Evolutionary conservation across 2,113 vertebrate genomes (phyloP).

Genomic region (Puma concolor): DNA sequence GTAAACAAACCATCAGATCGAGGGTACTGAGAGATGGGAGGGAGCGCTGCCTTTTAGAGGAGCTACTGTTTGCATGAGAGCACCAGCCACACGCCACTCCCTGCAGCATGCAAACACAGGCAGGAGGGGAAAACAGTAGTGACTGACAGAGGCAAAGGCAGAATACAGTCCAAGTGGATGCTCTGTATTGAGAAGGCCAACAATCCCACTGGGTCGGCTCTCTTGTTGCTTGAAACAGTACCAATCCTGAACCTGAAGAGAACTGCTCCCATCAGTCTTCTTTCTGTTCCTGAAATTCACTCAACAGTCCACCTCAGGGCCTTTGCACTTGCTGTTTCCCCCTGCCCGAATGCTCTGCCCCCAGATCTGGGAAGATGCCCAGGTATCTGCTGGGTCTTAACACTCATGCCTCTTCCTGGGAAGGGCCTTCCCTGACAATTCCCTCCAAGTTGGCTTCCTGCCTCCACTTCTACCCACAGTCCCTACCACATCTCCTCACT

Average conservation of each 20-base stretch:
- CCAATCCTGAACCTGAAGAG: not conserved
- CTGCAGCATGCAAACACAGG: not conserved
- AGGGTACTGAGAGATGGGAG: not conserved
- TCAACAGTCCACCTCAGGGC: not conserved
- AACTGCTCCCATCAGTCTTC: not conserved
- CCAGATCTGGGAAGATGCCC: not conserved
- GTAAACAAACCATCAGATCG: not conserved
- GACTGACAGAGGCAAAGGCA: not conserved
- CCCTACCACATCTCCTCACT: not conserved
- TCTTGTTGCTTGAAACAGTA: not conserved
- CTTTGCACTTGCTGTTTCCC: not conserved
- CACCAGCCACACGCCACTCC: not conserved
- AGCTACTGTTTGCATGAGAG: not conserved
- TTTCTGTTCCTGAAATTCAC: not conserved
- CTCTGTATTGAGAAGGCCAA: not conserved
- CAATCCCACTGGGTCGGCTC: not conserved
- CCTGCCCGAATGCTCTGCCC: not conserved
- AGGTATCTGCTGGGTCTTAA: not conserved
- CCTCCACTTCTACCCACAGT: not conserved
- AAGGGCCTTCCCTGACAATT: not conserved
- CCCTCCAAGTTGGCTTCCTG: not conserved
- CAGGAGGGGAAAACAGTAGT: fast-evolving
- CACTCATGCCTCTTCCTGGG: not conserved
- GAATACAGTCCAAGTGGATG: not conserved
- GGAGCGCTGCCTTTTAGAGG: not conserved